Evolutionary conservation across 2,888 invertebrate species (phyloP).

Genomic region (Stenolophus ochropezus): DNA sequence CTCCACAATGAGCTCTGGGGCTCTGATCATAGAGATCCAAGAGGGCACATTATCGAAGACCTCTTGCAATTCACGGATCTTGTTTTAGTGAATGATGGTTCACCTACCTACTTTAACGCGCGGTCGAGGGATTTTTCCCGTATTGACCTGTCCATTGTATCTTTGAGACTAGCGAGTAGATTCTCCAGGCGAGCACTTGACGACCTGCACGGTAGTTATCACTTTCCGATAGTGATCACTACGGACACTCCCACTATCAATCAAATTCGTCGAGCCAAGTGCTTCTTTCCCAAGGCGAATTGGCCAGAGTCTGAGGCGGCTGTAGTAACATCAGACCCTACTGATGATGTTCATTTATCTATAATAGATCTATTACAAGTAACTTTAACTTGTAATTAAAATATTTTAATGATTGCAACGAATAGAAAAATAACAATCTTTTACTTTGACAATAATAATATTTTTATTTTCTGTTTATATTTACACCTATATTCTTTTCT

Average conservation of each 20-base stretch:
- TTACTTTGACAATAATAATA: too few relatives aligned
- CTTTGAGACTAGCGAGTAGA: neutral
- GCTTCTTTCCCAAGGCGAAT: neutral
- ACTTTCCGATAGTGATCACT: neutral
- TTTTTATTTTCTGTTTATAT: too few relatives aligned
- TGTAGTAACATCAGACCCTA: neutral
- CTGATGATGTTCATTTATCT: neutral
- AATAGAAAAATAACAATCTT: too few relatives aligned
- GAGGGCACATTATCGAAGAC: conserved; percentile 57
- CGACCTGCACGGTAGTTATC: conserved; percentile 61
- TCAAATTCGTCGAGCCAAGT: neutral
- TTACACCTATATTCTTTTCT: too few relatives aligned
- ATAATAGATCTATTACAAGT: neutral
- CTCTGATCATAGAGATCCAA: conserved; percentile 54
- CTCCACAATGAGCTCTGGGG: conserved; percentile 63
- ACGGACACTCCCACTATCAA: neutral
- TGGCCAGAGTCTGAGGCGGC: neutral
- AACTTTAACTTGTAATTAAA: too few relatives aligned
- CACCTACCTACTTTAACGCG: conserved; percentile 62
- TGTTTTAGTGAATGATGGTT: conserved; percentile 34
- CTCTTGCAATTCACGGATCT: conserved; percentile 60
- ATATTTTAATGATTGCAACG: too few relatives aligned
- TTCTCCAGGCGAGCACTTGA: too few relatives aligned
- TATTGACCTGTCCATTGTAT: conserved; percentile 58
- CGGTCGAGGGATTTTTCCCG: conserved; percentile 51